Percentiles rank a stretch among this genome's conserved stretches.
Evolutionary conservation across 2,888 invertebrate species (phyloP).

Genomic region (Athalia rosae): DNA sequence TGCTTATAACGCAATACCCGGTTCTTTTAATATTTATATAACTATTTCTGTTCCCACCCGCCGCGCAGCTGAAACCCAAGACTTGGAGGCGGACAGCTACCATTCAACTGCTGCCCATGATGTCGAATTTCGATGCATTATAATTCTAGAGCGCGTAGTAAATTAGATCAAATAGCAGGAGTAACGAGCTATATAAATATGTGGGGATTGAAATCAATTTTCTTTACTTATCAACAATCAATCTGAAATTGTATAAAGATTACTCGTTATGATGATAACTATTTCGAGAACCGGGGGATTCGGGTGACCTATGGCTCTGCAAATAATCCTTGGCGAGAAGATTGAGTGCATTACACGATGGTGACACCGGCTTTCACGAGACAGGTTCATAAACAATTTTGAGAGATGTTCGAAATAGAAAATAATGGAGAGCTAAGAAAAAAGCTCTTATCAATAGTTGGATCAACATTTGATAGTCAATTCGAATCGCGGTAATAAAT

Average conservation of each 20-base stretch:
- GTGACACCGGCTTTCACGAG: slow-evolving; percentile 35
- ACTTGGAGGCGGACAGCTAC: background rate
- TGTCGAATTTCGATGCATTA: no score
- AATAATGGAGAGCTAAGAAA: background rate
- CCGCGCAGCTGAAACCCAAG: background rate
- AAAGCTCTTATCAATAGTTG: background rate
- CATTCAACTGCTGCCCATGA: no score
- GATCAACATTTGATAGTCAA: background rate
- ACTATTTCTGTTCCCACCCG: background rate
- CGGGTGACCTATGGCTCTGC: background rate
- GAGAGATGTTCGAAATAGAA: slow-evolving; percentile 17
- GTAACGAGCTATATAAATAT: no score
- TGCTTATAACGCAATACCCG: slow-evolving; percentile 6
- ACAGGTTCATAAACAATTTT: slow-evolving; percentile 32
- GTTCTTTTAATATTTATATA: background rate
- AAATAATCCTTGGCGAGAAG: background rate
- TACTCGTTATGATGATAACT: slow-evolving; percentile 10
- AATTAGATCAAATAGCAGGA: no score
- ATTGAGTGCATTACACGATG: background rate
- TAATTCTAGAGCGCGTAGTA: no score
- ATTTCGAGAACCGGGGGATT: slow-evolving; percentile 13
- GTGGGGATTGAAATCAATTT: background rate
- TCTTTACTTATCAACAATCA: background rate
- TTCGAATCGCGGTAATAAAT: no score
- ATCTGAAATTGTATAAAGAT: background rate